phyloP scores from a whole-genome alignment of 2,113 vertebrate genomes.

The Leptodactylus fuscus region DNA sequence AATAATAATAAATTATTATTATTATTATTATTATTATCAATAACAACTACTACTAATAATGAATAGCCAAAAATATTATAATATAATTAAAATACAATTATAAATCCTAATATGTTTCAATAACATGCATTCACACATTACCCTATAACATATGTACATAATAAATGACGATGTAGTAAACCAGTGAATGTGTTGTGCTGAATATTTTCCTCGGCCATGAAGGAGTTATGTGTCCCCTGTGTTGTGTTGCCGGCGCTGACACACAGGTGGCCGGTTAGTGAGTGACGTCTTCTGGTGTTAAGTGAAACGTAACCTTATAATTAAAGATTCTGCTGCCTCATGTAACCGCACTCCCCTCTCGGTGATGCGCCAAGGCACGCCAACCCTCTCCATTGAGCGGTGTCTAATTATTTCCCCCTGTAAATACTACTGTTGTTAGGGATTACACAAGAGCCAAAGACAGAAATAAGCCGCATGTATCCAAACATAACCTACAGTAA shows the following conservation, averaged over 20 bases:
- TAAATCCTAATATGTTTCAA: too few species aligned
- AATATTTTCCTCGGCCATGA: too few species aligned
- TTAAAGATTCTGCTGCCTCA: conserved; percentile 30
- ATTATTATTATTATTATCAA: too few species aligned
- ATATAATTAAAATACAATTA: too few species aligned
- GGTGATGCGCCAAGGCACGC: not conserved
- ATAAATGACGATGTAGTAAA: too few species aligned
- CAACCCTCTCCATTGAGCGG: not conserved
- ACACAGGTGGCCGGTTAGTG: not conserved
- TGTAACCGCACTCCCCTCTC: not conserved
- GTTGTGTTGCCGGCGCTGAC: not conserved
- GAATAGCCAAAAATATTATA: too few species aligned
- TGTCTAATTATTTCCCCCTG: conserved; percentile 19
- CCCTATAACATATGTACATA: too few species aligned
- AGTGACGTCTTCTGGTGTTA: not conserved
- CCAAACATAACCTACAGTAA: conserved; percentile 69
- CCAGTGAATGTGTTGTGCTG: too few species aligned
- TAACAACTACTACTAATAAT: too few species aligned
- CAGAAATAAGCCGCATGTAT: conserved; percentile 62
- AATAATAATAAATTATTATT: too few species aligned
- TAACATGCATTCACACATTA: too few species aligned
- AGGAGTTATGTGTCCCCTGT: not conserved
- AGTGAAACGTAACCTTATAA: conserved; percentile 36
- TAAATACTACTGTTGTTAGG: conserved; percentile 49
- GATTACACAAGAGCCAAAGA: conserved; percentile 59